Base-by-base conservation (phyloP, 2,113 vertebrate genomes). In the Acrocephalus kingi region DNA sequence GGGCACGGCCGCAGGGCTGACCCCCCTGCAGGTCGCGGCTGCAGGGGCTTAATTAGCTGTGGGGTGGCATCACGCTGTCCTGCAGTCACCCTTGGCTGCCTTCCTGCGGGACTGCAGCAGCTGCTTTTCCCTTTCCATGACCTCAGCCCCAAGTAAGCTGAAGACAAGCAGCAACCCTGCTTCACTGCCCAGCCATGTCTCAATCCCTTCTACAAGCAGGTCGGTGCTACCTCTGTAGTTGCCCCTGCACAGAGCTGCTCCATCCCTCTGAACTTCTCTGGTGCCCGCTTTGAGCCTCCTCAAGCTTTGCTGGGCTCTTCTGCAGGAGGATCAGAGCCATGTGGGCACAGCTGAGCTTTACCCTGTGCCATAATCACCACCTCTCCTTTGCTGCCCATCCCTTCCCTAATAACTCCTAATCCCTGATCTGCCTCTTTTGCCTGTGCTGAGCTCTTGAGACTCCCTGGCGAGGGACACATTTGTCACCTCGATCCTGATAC, bases 1-100 rank as follows among this genome's bases (percentile, higher is more conserved):
- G 48, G 35, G 12, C 54, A 64, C 3, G 3, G 54, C 63, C 13
- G 8, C 2, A 8, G 74, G 30, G 54, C 72, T 89, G 82, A 25
- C 9, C 30, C 15, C 37, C 10, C 15, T 6, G 23, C 25, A 31
- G 0, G 0, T 76, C 24, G 67, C 0, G 0, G 49, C 63, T 33
- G n/a, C 14, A 7, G 72, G 27, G 61, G 21, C 18, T 79, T 37
- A 7, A 31, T 56, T 15, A 55, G 15, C 77, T 46, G 2, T 1
- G 1, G 39, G 13, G 5, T 2, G 6, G 52, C 52, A 79, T 20
- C 5, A 2, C 30, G 6, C 16, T 39, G 31, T 49, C 48, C 74
- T 28, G 25, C 69, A 10, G 27, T 5, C 7, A 4, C 43, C 48
- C 27, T 11, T 1, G 4, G 10, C 45, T 73, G 68, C 54, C 59